Percentiles rank a stretch among this genome's conserved stretches.
phyloP scores from a whole-genome alignment of 2,113 vertebrate species.

The Brachyhypopomus occidentalis region DNA sequence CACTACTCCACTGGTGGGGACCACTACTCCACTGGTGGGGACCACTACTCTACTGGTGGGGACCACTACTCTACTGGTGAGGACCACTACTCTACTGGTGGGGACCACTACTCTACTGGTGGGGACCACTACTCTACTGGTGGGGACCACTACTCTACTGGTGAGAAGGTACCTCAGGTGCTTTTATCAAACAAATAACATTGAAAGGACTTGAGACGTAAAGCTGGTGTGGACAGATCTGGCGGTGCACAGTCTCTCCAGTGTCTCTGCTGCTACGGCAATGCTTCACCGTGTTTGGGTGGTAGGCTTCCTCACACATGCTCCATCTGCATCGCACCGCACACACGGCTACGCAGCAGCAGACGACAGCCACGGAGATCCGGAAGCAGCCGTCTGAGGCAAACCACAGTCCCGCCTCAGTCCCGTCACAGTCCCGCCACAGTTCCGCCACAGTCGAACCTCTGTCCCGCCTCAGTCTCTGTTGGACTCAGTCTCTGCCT shows the following conservation, averaged over 20 bases:
- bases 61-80: too few relatives aligned
- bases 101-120: too few relatives aligned
- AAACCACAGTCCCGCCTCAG: constrained; percentile 11
- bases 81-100: too few relatives aligned
- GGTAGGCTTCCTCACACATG: constrained; percentile 26
- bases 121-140: background rate
- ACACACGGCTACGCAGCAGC: background rate
- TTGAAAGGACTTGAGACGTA: background rate
- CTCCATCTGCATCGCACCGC: background rate
- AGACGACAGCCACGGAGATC: background rate
- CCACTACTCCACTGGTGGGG: too few relatives aligned
- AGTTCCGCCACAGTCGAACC: background rate
- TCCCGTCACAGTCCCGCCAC: background rate
- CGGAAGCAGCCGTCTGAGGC: constrained; percentile 7
- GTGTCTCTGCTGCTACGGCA: background rate
- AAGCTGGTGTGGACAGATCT: too few relatives aligned
- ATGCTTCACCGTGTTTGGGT: background rate
- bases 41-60: too few relatives aligned
- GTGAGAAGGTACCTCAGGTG: constrained; percentile 73
- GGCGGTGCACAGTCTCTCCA: background rate
- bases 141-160: constrained; percentile 57
- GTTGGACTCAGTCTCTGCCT: too few relatives aligned
- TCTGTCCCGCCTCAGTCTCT: background rate
- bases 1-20: too few relatives aligned
- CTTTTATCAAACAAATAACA: constrained; percentile 58